Percentiles rank a stretch among this genome's conserved stretches.
phyloP scores from a whole-genome alignment of 1,140 invertebrate species.

The Himalopsyche phryganea region DNA sequence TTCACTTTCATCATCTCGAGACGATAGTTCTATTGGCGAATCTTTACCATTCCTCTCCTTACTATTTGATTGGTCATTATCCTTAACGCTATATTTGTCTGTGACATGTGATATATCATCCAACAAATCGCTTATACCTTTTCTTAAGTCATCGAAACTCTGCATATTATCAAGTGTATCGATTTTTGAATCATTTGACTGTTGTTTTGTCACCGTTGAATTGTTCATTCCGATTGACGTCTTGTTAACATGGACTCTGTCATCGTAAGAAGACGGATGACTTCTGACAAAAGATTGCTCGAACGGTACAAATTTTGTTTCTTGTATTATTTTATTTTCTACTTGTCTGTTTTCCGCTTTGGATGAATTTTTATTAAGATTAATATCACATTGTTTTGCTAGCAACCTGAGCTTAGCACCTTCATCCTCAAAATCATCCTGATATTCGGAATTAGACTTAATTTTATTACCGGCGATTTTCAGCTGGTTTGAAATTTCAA shows the following conservation, averaged over 20 bases:
- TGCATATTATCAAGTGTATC: constrained; percentile 50
- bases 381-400: constrained; percentile 28
- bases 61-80: constrained; percentile 12
- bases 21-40: constrained; percentile 38
- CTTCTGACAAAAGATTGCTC: background rate
- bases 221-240: too few relatives aligned
- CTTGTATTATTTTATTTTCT: background rate
- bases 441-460: constrained; percentile 47
- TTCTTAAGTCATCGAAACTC: constrained; percentile 51
- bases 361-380: constrained; percentile 20
- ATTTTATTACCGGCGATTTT: constrained; percentile 50
- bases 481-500: constrained; percentile 49
- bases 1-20: constrained; percentile 14
- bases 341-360: background rate
- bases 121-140: constrained; percentile 50
- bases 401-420: constrained; percentile 37
- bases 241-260: too few relatives aligned
- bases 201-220: too few relatives aligned
- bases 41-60: constrained; percentile 46
- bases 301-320: constrained; percentile 1
- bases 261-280: too few relatives aligned
- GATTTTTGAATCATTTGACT: constrained; percentile 32
- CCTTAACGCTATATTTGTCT: constrained; percentile 37
- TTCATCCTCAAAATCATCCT: constrained; percentile 43
- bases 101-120: constrained; percentile 51